phyloP scores from a whole-genome alignment of 2,888 invertebrate species.

The Ophion ellenae region DNA sequence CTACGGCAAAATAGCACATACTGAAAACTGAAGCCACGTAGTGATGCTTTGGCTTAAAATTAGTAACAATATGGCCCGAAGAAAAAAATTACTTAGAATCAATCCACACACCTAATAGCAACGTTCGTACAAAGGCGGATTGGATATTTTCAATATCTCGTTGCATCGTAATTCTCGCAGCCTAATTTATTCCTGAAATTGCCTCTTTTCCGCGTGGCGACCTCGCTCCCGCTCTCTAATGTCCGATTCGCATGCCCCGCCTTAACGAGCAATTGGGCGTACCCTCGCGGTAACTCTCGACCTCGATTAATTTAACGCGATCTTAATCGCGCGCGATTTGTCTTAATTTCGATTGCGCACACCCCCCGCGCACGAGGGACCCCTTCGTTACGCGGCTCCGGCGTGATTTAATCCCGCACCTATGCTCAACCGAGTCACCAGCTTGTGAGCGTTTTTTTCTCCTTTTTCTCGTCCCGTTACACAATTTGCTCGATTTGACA shows the following conservation, averaged over 20 bases:
- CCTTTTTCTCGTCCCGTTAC: not conserved
- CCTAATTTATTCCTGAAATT: slow-evolving; percentile 15
- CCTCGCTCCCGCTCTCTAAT: slow-evolving; percentile 69
- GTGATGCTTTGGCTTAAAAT: too few species aligned
- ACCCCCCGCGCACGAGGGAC: not conserved
- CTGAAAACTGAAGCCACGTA: too few species aligned
- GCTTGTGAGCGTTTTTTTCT: not conserved
- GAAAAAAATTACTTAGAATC: too few species aligned
- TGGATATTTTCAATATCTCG: too few species aligned
- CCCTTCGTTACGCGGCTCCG: slow-evolving; percentile 19
- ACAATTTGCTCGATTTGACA: too few species aligned
- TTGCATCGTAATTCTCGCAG: too few species aligned
- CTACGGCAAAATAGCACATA: too few species aligned
- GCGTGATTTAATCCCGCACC: slow-evolving; percentile 35
- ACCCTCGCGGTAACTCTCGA: slow-evolving; percentile 15
- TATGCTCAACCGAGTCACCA: not conserved
- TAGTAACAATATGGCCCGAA: too few species aligned
- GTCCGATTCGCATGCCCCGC: slow-evolving; percentile 76
- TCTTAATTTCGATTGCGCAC: slow-evolving; percentile 77
- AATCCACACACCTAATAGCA: not conserved
- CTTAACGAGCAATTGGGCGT: slow-evolving; percentile 14
- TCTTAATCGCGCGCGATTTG: slow-evolving; percentile 79
- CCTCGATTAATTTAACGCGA: slow-evolving; percentile 77
- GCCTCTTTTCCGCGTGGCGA: not conserved
- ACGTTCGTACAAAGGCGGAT: too few species aligned